Percentiles rank a stretch among this genome's conserved stretches.
Evolutionary conservation across 2,888 invertebrate species (phyloP).

Genomic region (Calameuta pallipes): DNA sequence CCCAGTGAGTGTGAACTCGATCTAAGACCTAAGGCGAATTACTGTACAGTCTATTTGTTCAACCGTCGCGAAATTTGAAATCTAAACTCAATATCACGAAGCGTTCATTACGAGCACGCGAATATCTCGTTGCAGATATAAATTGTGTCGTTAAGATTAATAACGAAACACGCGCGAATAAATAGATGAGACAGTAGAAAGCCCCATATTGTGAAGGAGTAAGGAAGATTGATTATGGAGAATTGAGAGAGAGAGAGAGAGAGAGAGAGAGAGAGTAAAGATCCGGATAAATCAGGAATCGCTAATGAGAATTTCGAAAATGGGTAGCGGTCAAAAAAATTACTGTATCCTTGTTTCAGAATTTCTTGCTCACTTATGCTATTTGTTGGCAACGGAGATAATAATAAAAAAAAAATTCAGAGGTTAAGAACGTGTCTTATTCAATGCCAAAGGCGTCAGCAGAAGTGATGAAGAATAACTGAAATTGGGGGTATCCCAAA

Average conservation of each 20-base stretch:
- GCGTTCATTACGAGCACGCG: neutral
- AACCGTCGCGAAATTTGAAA: neutral
- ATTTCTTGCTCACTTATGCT: neutral
- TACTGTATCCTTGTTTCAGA: neutral
- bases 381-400: neutral
- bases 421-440: neutral
- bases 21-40: neutral
- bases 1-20: neutral
- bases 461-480: neutral
- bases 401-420: neutral
- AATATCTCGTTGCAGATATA: neutral
- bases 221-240: neutral
- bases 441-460: neutral
- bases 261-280: neutral
- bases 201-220: neutral
- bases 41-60: neutral
- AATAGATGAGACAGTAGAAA: neutral
- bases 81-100: neutral
- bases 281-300: neutral
- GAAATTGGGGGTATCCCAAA: neutral
- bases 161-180: neutral
- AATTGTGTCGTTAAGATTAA: neutral
- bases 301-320: neutral
- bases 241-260: neutral
- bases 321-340: neutral